These are phyloP conservation scores for Kryphioiulus occultus DNA, from an alignment of 2,888 invertebrate genomes.

Conservation along the genomic window DNA sequence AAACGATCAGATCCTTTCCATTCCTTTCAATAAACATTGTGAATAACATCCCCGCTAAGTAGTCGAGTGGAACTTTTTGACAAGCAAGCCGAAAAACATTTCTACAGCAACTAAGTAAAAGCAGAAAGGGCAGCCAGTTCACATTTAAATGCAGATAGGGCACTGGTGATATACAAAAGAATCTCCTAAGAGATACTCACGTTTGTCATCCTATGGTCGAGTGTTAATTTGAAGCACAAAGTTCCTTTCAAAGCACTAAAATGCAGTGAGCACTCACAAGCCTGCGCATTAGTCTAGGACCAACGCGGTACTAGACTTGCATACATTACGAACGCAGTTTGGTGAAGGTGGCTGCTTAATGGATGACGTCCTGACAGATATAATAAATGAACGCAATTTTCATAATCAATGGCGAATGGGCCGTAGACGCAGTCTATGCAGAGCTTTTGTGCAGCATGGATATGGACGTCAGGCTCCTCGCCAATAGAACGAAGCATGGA, in stretches of 20 bases:
- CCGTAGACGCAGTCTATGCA: conserved; percentile 2
- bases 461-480: conserved; percentile 13
- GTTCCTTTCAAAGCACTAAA: conserved; percentile 37
- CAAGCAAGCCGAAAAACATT: neutral
- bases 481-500: conserved; percentile 18
- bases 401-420: conserved; percentile 51
- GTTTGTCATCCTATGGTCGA: conserved; percentile 41
- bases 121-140: neutral
- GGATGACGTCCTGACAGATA: conserved; percentile 54
- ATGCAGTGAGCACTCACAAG: conserved; percentile 14
- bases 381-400: conserved; percentile 54
- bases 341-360: conserved; percentile 47
- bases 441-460: conserved; percentile 36
- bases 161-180: neutral
- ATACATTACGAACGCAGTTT: conserved; percentile 43
- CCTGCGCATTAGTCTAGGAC: conserved; percentile 46
- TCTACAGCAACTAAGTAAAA: neutral
- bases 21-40: neutral
- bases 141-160: neutral
- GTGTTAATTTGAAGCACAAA: conserved; percentile 45
- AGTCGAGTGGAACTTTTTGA: neutral
- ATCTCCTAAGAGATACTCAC: conserved; percentile 35
- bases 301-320: conserved; percentile 43
- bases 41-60: neutral
- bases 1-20: neutral